Base-by-base conservation (phyloP, 2,888 invertebrate species). In the Caenorhabditis imperialis region DNA sequence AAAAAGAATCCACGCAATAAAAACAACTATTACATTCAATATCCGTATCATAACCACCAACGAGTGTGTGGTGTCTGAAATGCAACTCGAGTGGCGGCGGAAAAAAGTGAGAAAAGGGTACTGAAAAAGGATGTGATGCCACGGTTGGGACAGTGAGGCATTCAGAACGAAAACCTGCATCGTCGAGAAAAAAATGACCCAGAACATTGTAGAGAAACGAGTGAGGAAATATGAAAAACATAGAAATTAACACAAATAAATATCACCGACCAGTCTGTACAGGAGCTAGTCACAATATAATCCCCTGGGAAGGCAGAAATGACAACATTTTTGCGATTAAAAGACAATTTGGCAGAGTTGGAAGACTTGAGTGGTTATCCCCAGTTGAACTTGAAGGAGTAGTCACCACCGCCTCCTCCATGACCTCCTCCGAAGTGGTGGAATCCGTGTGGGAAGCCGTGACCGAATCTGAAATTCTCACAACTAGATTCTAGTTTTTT, bases 321-420 rank as follows among this genome's bases (percentile, higher is more conserved):
- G 40, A 33, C 35, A 51, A 33, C 10, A 7, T 3, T 50, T 38
- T 18, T 22, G 14, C 12, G 35, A 37, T 12, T 38, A 23, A 45
- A 54, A 22, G 18, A 27, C 25, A 37, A 40, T 27, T 40, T 20
- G 5, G 42, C 6, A n/a, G 10, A 6, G 25, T 23, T n/a, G 6
- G 16, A 4, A 16, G 23, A 33, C 1, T 48, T 1, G 5, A 6
- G 4, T 23, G 22, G 8, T 53, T 69, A 69, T 69, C 60, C 51
- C 69, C 85, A 88, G 77, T 87, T 78, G 78, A 88, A 88, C 62
- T 88, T 87, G 79, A 88, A 88, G 6, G 79, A 78, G 60, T 77
- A 81, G 6, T 69, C 71, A 2, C 81, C 82, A 30, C 77, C 82
- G 7, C 69, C 63, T 6, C 77, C 78, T 37, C 77, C 79, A 23